Evolutionary conservation across 2,888 invertebrate species (phyloP).

Genomic region (Temnothorax rugatulus): DNA sequence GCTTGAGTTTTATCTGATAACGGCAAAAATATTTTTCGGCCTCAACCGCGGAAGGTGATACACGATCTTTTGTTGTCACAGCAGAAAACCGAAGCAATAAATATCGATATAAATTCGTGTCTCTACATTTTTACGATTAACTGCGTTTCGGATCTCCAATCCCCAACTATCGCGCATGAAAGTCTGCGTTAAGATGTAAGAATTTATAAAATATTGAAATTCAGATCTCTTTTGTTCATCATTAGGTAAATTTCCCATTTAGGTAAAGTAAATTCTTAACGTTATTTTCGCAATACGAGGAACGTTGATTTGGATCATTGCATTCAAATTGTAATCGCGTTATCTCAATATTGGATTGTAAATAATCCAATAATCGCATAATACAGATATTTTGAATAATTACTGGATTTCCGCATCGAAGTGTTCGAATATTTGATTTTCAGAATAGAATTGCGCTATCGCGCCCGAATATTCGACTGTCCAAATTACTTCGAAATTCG

Average conservation of each 20-base stretch:
- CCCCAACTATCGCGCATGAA: conserved; percentile 22
- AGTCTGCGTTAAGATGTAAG: background rate
- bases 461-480: conserved; percentile 3
- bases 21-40: conserved; percentile 64
- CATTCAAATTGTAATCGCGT: background rate
- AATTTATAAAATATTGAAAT: background rate
- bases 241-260: too few species aligned
- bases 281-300: background rate
- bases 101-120: conserved; percentile 24
- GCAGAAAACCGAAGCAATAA: conserved; percentile 55
- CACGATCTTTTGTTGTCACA: conserved; percentile 52
- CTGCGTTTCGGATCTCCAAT: conserved; percentile 10
- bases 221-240: background rate
- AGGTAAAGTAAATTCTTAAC: background rate
- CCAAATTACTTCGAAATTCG: conserved; percentile 18
- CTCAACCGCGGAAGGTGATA: conserved; percentile 60
- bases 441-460: background rate
- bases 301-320: background rate
- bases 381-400: conserved; percentile 23
- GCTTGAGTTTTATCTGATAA: conserved; percentile 71
- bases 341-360: conserved; percentile 16
- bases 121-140: conserved; percentile 33
- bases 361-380: conserved; percentile 22
- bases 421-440: conserved; percentile 2
- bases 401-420: background rate